Base-by-base conservation (phyloP, 2,888 invertebrate genomes). In the Sinelater perroti region DNA sequence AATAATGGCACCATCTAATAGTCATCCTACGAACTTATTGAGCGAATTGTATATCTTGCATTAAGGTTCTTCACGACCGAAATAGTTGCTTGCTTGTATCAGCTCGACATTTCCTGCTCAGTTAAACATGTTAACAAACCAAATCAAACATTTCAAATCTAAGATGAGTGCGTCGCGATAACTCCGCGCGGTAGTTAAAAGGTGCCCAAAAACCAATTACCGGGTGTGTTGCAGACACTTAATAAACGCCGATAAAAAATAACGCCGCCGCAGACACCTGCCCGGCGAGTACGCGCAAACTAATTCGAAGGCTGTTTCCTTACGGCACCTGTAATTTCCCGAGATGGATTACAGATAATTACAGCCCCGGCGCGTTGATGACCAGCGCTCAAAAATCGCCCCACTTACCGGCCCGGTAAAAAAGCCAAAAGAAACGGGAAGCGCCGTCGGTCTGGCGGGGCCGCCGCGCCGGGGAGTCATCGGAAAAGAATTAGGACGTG, bases 301-400 rank as follows among this genome's bases (percentile, higher is more conserved):
- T 45, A 53, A 53, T 31, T 26, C 10, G 21, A 53, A 53, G 30
- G 30, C 18, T 17, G 30, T 44, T 44, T 44, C 44, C 30, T 53
- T 28, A 7, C 18, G 13, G 13, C 20, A 53, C 51, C 51, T 56
- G 42, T 50, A 56, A 56, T 56, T 56, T 56, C 33, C 56, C 3
- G 38, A 49, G 49, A 56, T 56, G 26, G 31, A 56, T 56, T 49
- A 49, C 26, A 11, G 28, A 33, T 56, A 56, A 56, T 56, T 33
- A 50, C 44, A 44, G 49, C 13, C 31, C 13, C 42, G 49, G 30
- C 10, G 49, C 18, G 49, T 49, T 49, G 42, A 56, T 49, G 20
- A 46, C 17, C 28, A 28, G 16, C 26, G 17, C 11, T 16, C 18
- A 44, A 52, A 38, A 40, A 52, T 16, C 16, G 8, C 8, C 10